phyloP scores from a whole-genome alignment of 2,113 vertebrate species.

The Mionectes macconnelli region DNA sequence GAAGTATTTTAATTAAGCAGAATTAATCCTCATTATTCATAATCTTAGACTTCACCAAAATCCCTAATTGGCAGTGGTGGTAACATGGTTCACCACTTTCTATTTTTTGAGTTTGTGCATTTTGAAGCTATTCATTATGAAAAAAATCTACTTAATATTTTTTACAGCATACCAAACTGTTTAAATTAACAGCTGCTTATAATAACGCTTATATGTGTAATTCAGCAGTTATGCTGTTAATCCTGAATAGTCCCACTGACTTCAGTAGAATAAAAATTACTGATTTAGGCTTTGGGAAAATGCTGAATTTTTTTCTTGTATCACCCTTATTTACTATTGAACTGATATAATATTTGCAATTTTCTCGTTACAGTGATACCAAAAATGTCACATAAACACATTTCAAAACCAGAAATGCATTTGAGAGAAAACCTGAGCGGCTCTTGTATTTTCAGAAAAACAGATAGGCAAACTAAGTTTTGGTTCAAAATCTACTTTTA shows the following conservation, averaged over 20 bases:
- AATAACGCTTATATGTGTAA: not conserved
- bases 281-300: not conserved
- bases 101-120: not conserved
- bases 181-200: not conserved
- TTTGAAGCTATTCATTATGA: not conserved
- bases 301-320: not conserved
- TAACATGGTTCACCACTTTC: not conserved
- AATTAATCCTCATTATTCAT: not conserved
- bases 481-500: conserved; percentile 18
- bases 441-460: not conserved
- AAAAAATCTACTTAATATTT: not conserved
- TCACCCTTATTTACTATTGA: not conserved
- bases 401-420: not conserved
- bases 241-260: not conserved
- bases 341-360: not conserved
- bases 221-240: not conserved
- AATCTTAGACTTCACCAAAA: not conserved
- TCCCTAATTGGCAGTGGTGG: not conserved
- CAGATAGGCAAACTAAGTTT: not conserved
- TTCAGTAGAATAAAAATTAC: not conserved
- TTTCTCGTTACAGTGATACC: not conserved
- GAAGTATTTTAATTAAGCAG: not conserved
- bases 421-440: not conserved
- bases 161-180: not conserved
- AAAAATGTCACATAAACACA: not conserved